These are phyloP conservation scores for Ophioderma brevispina DNA, from an alignment of 35 echinoderm and acorn worm genomes.

Conservation along the genomic window DNA sequence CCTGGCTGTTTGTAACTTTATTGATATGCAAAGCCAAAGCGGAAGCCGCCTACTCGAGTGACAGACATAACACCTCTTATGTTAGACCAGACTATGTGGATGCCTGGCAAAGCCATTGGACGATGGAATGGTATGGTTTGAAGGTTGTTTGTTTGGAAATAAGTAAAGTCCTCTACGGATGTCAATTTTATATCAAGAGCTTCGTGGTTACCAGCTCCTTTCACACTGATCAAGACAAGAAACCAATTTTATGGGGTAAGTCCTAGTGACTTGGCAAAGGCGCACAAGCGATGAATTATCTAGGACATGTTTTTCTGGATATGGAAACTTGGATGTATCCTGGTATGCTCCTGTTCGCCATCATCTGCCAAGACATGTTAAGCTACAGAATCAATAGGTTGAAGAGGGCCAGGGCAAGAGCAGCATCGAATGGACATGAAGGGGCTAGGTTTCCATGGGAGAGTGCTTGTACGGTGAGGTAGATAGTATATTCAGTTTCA, in stretches of 20 bases:
- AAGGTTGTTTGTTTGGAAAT: no score
- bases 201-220: conserved; percentile 78
- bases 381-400: conserved; percentile 32
- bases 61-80: no score
- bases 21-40: conserved; percentile 51
- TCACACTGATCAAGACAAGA: not conserved
- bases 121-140: conserved; percentile 63
- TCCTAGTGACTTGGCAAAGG: conserved; percentile 62
- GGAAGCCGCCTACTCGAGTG: not conserved
- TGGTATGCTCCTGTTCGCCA: conserved; percentile 63
- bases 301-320: conserved; percentile 79
- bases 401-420: conserved; percentile 43
- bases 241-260: conserved; percentile 81
- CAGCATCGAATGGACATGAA: conserved; percentile 43
- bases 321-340: conserved; percentile 89
- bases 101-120: conserved; percentile 76
- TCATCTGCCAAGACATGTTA: conserved; percentile 48
- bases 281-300: not conserved
- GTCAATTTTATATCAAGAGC: conserved; percentile 92
- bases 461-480: conserved; percentile 66
- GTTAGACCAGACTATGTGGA: no score
- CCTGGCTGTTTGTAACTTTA: conserved; percentile 78
- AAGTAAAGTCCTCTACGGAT: conserved; percentile 78
- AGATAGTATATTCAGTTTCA: no score
- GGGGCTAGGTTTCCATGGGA: conserved; percentile 74